A percentile compares a stretch with the other conserved stretches of the same genome.
phyloP scores from a whole-genome alignment of 2,888 invertebrate genomes.

The Perdita meconis region DNA sequence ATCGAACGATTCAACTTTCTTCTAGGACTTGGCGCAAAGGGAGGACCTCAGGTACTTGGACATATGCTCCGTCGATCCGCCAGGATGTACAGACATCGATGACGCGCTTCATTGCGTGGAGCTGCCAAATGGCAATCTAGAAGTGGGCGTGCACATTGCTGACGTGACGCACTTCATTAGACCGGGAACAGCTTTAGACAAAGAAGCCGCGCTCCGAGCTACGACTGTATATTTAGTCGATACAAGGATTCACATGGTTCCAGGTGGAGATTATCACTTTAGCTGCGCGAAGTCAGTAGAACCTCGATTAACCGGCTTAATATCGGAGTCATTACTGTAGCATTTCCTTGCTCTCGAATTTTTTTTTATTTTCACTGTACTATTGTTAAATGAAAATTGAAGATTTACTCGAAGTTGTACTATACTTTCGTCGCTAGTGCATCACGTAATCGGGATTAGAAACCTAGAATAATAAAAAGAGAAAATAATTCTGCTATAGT shows the following conservation, averaged over 20 bases:
- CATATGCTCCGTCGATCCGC: conserved; percentile 98
- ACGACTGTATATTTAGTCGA: conserved; percentile 99
- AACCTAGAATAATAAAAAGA: too few species aligned
- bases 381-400: too few species aligned
- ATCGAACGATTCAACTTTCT: too few species aligned
- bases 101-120: conserved; percentile 97
- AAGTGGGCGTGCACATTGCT: conserved; percentile 99
- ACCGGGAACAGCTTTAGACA: conserved; percentile 95
- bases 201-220: conserved; percentile 96
- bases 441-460: too few species aligned
- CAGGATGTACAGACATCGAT: conserved; percentile 99
- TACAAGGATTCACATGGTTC: conserved; percentile 95
- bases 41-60: conserved; percentile 93
- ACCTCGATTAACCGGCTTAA: too few species aligned
- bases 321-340: too few species aligned
- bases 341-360: too few species aligned
- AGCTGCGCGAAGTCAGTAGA: too few species aligned
- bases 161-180: conserved; percentile 99
- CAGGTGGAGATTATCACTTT: conserved; percentile 79
- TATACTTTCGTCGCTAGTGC: too few species aligned
- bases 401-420: too few species aligned
- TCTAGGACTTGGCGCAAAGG: conserved; percentile 90
- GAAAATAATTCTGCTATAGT: too few species aligned
- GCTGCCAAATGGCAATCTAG: conserved; percentile 89
- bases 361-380: too few species aligned